Conservation (phyloP, 2,113 vertebrate genomes). For the Ariopsis seemanni region DNA sequence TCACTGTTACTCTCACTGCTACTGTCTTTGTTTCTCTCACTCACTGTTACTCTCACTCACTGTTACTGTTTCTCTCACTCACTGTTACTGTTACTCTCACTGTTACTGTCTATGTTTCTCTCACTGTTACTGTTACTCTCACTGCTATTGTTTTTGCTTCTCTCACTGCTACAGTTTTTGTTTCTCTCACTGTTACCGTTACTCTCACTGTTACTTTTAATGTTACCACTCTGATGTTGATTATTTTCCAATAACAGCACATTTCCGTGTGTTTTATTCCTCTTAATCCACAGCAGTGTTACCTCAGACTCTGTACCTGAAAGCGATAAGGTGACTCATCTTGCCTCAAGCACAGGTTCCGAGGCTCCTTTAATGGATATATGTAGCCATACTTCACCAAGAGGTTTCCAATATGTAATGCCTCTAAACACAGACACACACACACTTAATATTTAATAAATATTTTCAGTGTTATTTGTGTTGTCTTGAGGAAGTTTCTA, state of each 20-base stretch:
- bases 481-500: background rate
- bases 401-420: slow-evolving; percentile 80
- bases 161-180: too few relatives aligned
- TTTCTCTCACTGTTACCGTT: too few relatives aligned
- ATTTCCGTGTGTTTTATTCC: background rate
- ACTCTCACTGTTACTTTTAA: too few relatives aligned
- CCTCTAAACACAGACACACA: slow-evolving; percentile 70
- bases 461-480: background rate
- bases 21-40: too few relatives aligned
- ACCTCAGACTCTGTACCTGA: slow-evolving; percentile 74
- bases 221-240: background rate
- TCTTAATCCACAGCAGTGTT: background rate
- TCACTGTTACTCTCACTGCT: too few relatives aligned
- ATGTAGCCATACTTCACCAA: slow-evolving; percentile 85
- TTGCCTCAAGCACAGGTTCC: slow-evolving; percentile 70
- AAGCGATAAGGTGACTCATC: slow-evolving; percentile 88
- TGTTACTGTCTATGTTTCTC: too few relatives aligned
- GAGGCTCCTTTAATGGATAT: slow-evolving; percentile 83
- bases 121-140: too few relatives aligned
- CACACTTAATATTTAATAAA: background rate
- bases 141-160: too few relatives aligned
- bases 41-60: too few relatives aligned
- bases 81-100: too few relatives aligned
- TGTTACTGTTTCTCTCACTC: too few relatives aligned
- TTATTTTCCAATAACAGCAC: background rate